Evolutionary conservation across 2,797 vertebrate genomes (phyloP), one percentile per base, ranked within the genome.

Genomic region (Lacerta bilineata): DNA sequence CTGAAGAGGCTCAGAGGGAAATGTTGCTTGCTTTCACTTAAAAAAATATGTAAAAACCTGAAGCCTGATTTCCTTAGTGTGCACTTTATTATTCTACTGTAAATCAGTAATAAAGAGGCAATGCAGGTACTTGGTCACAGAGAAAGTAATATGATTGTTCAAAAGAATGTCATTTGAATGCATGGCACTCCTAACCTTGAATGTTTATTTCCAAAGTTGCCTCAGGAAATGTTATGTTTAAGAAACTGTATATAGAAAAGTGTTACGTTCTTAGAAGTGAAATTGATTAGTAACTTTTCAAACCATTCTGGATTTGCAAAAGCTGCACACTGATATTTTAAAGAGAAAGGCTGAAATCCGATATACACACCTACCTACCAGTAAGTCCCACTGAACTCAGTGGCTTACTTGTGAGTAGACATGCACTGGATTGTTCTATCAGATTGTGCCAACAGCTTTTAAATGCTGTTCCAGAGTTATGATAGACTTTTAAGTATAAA

Each of bases 101-200:
- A n/a, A 20, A 77, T 68, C 8, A 77, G 43, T 61, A 66, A 77
- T 81, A 75, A 80, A 86, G 41, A 43, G 13, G 33, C n/a, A 84
- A 74, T 25, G 25, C 4, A 79, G 13, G 43, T 71, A 80, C 86
- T 46, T 81, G 29, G 27, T 71, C 18, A 50, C 18, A 59, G 43
- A 87, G 72, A 41, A 79, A 72, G 85, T 80, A 71, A 72, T 23
- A 41, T 8, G 66, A 72, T 72, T 18, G 20, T 78, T 59, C 68
- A 87, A 59, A 80, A 80, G 66, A 80, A 76, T 41, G 41, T 79
- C 41, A 78, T 74, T 87, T 79, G 66, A 87, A 87, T 61, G 36
- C 17, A n/a, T 27, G 7, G 25, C 5, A 64, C n/a, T 82, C 74
- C 71, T 36, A 82, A 59, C 79, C 29, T 4, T 82, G 9, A 41